Base-by-base conservation (phyloP, 2,888 invertebrate genomes). In the Drosophila robusta region DNA sequence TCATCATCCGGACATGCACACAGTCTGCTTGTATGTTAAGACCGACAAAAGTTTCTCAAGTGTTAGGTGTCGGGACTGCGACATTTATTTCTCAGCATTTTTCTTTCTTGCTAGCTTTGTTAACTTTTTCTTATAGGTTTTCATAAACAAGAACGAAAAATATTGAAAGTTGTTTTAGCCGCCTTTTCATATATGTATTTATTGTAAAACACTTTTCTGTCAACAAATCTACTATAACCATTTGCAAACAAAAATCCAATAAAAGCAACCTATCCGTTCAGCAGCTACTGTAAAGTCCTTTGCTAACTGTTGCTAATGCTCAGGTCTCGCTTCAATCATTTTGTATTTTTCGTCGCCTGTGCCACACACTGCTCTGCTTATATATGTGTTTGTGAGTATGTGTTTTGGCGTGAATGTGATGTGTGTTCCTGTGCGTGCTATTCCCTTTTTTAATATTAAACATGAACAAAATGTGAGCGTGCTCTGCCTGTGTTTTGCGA, bases 401-500 rank as follows among this genome's bases (percentile, higher is more conserved):
- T 58, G 44, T 56, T 34, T 52, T 24, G 36, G 34, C 55, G 45
- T 51, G 54, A 39, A 24, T 61, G 70, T 62, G 64, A 42, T 62
- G 56, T 54, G 39, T 55, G 39, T 49, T 57, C 38, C 57, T 47
- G 60, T 76, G 56, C 54, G 61, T 66, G 57, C 45, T 60, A 36
- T 63, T 50, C 64, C 46, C 39, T 32, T 60, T 24, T 49, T 51
- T 52, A 56, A 62, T 74, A 83, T 80, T 83, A 80, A 80, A 70
- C 65, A 74, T 65, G 71, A 70, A 50, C 60, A 66, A 72, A 74
- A 51, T 70, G 57, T 51, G 74, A 54, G 78, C 68, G 73, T 70
- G 63, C 62, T 68, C 61, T 45, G 70, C 41, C 75, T 67, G 72
- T 78, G 71, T 70, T 81, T 70, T 75, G 82, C 42, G 67, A 50